Conservation (phyloP, 37 sponge, comb jelly and placozoan genomes). For the Eunapius fragilis region DNA sequence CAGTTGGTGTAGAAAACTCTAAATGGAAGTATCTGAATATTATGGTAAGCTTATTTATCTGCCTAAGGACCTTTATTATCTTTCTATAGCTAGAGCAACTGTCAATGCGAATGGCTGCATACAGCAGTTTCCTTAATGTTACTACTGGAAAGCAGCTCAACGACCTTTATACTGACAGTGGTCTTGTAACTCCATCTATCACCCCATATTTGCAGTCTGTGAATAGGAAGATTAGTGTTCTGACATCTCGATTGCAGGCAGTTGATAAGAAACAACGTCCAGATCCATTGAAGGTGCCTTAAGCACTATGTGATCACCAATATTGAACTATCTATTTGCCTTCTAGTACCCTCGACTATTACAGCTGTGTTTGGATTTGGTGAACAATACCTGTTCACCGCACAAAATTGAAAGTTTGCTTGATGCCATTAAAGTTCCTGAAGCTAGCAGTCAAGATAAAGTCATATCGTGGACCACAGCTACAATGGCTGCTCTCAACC, state of each 20-base stretch:
- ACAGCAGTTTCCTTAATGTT: background rate
- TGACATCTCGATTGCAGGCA: background rate
- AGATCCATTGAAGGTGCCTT: background rate
- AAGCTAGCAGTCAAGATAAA: background rate
- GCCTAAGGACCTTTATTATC: background rate
- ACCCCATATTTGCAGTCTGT: background rate
- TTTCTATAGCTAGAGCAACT: background rate
- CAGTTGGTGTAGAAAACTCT: slow-evolving; percentile 21
- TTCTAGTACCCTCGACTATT: background rate
- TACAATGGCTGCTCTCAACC: slow-evolving; percentile 16
- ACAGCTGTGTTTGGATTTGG: background rate
- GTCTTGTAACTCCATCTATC: background rate
- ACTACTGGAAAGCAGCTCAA: background rate
- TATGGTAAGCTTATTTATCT: slow-evolving; percentile 14
- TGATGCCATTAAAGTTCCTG: background rate
- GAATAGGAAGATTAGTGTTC: background rate
- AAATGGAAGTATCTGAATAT: slow-evolving; percentile 22
- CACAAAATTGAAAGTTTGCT: background rate
- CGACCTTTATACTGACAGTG: background rate
- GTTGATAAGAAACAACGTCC: background rate
- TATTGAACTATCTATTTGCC: background rate
- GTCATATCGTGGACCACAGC: slow-evolving; percentile 21
- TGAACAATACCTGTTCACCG: background rate
- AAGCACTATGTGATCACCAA: background rate
- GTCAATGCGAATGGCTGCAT: background rate